Base-by-base conservation (phyloP, 1,140 invertebrate species). In the Bombus haemorrhoidalis region DNA sequence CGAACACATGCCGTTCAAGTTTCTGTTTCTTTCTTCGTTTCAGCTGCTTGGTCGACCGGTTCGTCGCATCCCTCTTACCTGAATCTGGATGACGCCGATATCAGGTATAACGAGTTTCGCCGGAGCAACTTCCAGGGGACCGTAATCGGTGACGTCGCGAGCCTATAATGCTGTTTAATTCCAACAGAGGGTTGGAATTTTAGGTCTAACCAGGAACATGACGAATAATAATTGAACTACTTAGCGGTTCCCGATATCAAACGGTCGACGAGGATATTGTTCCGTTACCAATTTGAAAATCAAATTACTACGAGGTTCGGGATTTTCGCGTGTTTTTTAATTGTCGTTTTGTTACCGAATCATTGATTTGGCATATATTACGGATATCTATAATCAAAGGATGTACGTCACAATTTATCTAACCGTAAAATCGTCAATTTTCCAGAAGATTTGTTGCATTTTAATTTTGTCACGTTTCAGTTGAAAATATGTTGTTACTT, bases 21-120 rank as follows among this genome's bases (percentile, higher is more conserved):
- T 80, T 43, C 57, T 59, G 53, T 79, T 79, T 59, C 77, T 80
- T 28, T 72, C 32, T 43, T 32, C 64, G 53, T 69, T 69, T 43
- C 41, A 68, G 43, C 28, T 32, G 73, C 37, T 57, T 41, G 74
- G 28, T 57, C 62, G 43, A 69, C 72, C 64, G 81, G 6, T 22
- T 41, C 47, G 62, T 25, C 62, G 74, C 81, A 57, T 83, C 47
- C 47, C 64, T 69, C 74, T 77, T 69, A 62, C 81, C 76, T 79
- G 76, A 39, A 37, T 57, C 59, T n/a, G 8, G 34, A 32, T 57
- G 71, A 32, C 71, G 43, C 59, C 68, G 84, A 43, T 85, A 85
- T 69, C 84, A 81, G 84, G 71, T 81, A 68, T 68, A 85, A 85
- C 84, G 84, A 85, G 78, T 66, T 43, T 81, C 79, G 79, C n/a